Evolutionary conservation across 2,113 vertebrate genomes (phyloP).

Genomic region (Psammodynastes pulverulentus): DNA sequence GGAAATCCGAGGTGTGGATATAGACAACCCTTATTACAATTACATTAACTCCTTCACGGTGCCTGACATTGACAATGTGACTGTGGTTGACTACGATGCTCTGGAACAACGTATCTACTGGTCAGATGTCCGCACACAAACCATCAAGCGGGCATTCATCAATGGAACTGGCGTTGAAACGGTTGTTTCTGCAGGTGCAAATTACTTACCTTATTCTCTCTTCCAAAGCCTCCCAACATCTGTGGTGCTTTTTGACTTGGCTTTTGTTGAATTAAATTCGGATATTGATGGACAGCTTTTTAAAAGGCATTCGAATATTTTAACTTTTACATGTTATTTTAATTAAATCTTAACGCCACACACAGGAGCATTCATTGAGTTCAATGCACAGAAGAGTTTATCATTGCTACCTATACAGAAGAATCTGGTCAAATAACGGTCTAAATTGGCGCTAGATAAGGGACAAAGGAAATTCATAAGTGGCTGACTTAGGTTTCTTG

Average conservation of each 20-base stretch:
- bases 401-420: neutral
- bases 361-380: neutral
- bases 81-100: constrained; percentile 92
- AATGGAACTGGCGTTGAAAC: constrained; percentile 96
- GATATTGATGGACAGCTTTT: neutral
- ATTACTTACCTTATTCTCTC: rapidly evolving
- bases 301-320: neutral
- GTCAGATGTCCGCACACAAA: constrained; percentile 95
- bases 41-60: constrained; percentile 99
- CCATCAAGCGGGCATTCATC: constrained; percentile 96
- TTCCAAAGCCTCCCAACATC: neutral
- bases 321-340: neutral
- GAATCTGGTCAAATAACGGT: neutral
- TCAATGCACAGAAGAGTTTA: neutral
- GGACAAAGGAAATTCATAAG: neutral
- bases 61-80: constrained; percentile 95
- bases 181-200: constrained; percentile 79
- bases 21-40: constrained; percentile 96
- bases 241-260: neutral
- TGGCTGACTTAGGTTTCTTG: neutral
- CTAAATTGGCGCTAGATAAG: neutral
- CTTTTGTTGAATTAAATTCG: neutral
- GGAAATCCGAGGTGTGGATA: constrained; percentile 95
- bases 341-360: neutral
- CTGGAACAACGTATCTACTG: constrained; percentile 93